Evolutionary conservation across 2,888 invertebrate species (phyloP), one percentile per base, ranked within the genome.

Genomic region (Mycogona germanica): DNA sequence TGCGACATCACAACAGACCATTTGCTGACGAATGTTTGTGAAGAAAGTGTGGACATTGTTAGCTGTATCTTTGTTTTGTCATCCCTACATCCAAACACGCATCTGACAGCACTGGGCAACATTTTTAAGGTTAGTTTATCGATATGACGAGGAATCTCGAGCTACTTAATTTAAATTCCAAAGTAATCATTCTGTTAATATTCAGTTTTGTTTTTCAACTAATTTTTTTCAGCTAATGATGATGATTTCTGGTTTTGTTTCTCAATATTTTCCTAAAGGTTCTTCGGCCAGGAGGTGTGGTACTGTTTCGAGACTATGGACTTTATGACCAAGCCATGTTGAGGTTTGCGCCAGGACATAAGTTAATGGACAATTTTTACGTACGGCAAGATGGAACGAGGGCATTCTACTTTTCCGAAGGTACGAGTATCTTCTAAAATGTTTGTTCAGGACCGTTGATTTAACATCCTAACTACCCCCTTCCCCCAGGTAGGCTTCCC

Each of bases 361-460:
- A 96, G 70, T 85, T 97, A 48, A 71, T 80, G 0, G 92, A 96
- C 2, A 87, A 92, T 67, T 86, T 93, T 62, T 98, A 97, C 67
- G 86, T 91, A 76, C 74, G 97, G 19, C 96, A 96, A 69, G 97
- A 98, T 77, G 95, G 95, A 1, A 97, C 96, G 0, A 79, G 92
- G 79, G 73, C 74, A 2, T 76, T 68, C 62, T 76, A 73, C 61
- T 76, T 76, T 62, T 65, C 69, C 19, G 58, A 64, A 60, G 72
- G 72, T 72, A 58, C 60, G 58, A n/a, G n/a, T n/a, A n/a, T n/a
- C n/a, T n/a, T n/a, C n/a, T n/a, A n/a, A n/a, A n/a, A n/a, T n/a
- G n/a, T n/a, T n/a, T n/a, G n/a, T n/a, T n/a, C n/a, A n/a, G n/a
- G n/a, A n/a, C n/a, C n/a, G 44, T 26, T 42, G 23, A 42, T 29